These are phyloP conservation scores for Blastobasis lacticolella DNA, from an alignment of 2,888 invertebrate species.

Conservation along the genomic window DNA sequence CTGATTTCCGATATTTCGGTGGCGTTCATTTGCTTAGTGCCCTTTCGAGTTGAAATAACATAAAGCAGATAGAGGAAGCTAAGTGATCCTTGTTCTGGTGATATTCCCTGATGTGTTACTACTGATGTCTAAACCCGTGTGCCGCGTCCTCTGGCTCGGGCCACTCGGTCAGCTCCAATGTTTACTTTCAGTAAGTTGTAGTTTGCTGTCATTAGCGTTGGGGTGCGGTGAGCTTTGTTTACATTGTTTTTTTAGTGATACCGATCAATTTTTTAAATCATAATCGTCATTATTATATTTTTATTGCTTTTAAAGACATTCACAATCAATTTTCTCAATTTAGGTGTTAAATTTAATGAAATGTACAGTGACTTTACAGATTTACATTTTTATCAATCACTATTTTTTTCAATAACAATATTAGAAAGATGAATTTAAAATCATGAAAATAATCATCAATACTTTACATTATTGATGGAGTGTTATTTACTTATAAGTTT, in stretches of 20 bases:
- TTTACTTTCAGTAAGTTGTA: constrained; percentile 35
- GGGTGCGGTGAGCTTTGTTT: constrained; percentile 49
- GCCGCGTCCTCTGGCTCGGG: constrained; percentile 15
- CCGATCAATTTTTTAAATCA: constrained; percentile 34
- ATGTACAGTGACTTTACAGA: too few species aligned
- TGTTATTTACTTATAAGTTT: constrained; percentile 49
- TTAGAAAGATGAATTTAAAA: constrained; percentile 18
- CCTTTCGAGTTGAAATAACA: constrained; percentile 50
- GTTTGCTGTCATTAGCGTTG: constrained; percentile 40
- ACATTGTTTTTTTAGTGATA: constrained; percentile 46
- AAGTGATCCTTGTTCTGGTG: constrained; percentile 48
- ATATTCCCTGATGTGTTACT: constrained; percentile 37
- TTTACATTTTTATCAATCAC: constrained; percentile 30
- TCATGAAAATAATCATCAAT: constrained; percentile 33
- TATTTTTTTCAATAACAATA: constrained; percentile 24
- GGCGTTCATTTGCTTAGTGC: constrained; percentile 70
- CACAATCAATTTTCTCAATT: constrained; percentile 38
- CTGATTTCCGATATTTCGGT: constrained; percentile 64
- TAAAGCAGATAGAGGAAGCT: constrained; percentile 30
- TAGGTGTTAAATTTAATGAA: constrained; percentile 10
- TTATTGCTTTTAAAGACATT: constrained; percentile 40
- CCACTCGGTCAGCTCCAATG: constrained; percentile 31
- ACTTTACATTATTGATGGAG: constrained; percentile 30
- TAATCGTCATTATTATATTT: constrained; percentile 23
- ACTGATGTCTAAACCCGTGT: constrained; percentile 12